Evolutionary conservation across 2,888 invertebrate species (phyloP).

Genomic region (Oscheius myriophilus): DNA sequence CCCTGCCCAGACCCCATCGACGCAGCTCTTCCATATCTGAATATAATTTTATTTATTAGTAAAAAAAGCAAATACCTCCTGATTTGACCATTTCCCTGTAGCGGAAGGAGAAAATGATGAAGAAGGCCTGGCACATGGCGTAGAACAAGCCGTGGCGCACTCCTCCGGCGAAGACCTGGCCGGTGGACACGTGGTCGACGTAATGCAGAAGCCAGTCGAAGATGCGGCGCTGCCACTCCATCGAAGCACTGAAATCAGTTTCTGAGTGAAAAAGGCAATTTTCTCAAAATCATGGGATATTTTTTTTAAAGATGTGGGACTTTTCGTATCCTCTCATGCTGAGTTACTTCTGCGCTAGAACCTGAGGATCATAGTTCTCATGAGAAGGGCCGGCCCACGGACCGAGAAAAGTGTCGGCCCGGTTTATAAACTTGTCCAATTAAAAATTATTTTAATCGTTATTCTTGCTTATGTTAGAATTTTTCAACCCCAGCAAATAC

Average conservation of each 20-base stretch:
- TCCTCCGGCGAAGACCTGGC: slow-evolving; percentile 40
- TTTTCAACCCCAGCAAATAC: no score
- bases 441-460: no score
- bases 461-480: no score
- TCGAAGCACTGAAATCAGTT: slow-evolving; percentile 40
- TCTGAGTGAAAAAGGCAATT: no score
- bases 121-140: slow-evolving; percentile 88
- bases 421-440: no score
- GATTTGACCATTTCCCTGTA: slow-evolving; percentile 82
- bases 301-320: not conserved
- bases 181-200: slow-evolving; percentile 46
- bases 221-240: slow-evolving; percentile 56
- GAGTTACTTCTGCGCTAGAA: no score
- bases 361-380: no score
- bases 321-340: no score
- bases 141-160: slow-evolving; percentile 85
- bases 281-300: not conserved
- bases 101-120: slow-evolving; percentile 90
- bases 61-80: slow-evolving; percentile 34
- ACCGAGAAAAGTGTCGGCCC: no score
- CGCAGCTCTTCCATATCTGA: slow-evolving; percentile 82
- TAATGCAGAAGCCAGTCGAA: slow-evolving; percentile 59
- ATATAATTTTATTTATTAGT: not conserved
- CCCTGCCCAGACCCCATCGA: slow-evolving; percentile 83
- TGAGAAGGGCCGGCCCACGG: no score